These are phyloP conservation scores for Phaonia tiefii DNA, from an alignment of 2,888 invertebrate genomes.

Conservation along the genomic window DNA sequence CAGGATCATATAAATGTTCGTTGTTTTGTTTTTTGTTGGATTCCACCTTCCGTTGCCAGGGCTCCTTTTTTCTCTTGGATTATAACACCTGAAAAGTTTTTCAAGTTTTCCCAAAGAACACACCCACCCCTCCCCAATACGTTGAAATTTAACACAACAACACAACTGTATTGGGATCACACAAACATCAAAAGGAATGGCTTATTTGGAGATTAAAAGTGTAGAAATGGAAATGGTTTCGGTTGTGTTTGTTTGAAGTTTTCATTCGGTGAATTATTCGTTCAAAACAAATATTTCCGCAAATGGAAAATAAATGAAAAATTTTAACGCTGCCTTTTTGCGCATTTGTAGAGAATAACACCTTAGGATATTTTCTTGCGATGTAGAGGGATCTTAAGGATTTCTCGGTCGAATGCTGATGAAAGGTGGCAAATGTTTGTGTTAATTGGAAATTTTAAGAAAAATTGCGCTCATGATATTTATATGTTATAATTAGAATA, in stretches of 20 bases:
- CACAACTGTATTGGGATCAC: neutral
- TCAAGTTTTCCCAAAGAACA: neutral
- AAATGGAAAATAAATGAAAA: neutral
- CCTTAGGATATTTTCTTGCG: too few species aligned
- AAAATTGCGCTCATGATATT: too few species aligned
- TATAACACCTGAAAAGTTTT: slow-evolving; percentile 40
- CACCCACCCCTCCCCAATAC: neutral
- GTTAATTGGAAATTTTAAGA: slow-evolving; percentile 8
- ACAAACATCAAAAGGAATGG: slow-evolving; percentile 16
- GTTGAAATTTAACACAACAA: neutral
- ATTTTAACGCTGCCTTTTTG: neutral
- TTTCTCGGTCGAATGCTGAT: too few species aligned
- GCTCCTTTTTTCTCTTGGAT: too few species aligned
- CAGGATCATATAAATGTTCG: slow-evolving; percentile 2
- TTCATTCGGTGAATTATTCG: neutral
- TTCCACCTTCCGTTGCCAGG: neutral
- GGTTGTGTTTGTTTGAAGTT: slow-evolving; percentile 19
- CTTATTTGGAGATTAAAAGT: neutral
- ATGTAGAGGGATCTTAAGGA: too few species aligned
- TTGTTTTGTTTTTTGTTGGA: neutral
- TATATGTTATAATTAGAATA: too few species aligned
- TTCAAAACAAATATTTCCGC: neutral
- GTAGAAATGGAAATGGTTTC: neutral
- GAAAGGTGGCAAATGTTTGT: neutral
- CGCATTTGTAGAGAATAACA: too few species aligned